Evolutionary conservation across 2,797 vertebrate species (phyloP).

Genomic region (Diceros bicornis): DNA sequence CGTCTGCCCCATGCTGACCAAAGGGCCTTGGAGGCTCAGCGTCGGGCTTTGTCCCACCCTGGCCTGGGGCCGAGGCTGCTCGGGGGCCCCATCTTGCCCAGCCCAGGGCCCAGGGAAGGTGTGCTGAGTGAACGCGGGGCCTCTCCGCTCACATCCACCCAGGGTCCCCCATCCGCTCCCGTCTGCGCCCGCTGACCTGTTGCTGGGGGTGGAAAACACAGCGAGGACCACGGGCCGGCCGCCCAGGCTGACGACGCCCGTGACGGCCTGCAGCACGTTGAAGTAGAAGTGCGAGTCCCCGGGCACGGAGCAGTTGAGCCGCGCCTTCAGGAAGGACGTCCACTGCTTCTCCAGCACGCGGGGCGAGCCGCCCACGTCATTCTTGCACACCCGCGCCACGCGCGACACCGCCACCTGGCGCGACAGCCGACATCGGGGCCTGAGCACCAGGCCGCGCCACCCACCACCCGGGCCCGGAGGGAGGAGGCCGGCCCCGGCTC

Average conservation of each 20-base stretch:
- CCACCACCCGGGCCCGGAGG: rapidly evolving
- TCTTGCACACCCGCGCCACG: conserved; percentile 96
- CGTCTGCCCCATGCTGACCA: neutral
- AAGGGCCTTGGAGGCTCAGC: neutral
- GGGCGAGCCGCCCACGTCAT: conserved; percentile 96
- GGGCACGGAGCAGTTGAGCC: conserved; percentile 97
- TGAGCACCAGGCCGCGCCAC: neutral
- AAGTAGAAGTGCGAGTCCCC: conserved; percentile 99
- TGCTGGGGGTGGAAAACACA: conserved; percentile 96
- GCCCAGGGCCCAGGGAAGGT: neutral
- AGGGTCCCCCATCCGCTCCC: rapidly evolving
- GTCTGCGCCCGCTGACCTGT: conserved; percentile 91
- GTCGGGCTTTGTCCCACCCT: neutral
- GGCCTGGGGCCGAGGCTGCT: neutral
- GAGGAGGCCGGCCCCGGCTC: neutral
- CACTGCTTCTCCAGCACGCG: conserved; percentile 98
- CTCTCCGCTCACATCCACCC: neutral
- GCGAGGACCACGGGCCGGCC: conserved; percentile 95
- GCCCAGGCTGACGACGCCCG: conserved; percentile 94
- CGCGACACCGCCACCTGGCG: conserved; percentile 95
- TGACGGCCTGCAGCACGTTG: conserved; percentile 97
- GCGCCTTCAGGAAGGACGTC: conserved; percentile 97
- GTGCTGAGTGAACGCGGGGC: rapidly evolving
- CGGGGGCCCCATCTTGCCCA: neutral
- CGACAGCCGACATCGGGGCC: rapidly evolving